phyloP scores from a whole-genome alignment of 2,797 vertebrate genomes.

The Lithobates sylvaticus region DNA sequence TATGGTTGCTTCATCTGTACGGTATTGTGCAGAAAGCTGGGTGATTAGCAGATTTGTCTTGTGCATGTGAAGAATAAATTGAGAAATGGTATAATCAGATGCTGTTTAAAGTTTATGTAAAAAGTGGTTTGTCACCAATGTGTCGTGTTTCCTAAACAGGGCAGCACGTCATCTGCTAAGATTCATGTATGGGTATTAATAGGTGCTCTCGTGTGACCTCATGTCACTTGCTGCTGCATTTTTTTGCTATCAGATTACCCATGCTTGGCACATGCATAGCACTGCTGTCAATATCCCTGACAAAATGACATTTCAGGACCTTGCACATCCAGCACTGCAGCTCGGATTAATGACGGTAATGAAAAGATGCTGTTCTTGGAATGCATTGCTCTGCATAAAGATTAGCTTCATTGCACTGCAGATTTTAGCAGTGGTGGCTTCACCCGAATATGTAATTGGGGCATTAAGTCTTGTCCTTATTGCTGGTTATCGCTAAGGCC shows the following conservation, averaged over 20 bases:
- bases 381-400: conserved; percentile 23
- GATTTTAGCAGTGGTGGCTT: background rate
- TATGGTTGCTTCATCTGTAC: too few relatives aligned
- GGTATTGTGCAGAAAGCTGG: too few relatives aligned
- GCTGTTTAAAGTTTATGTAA: background rate
- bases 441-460: background rate
- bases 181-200: conserved; percentile 52
- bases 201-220: conserved; percentile 53
- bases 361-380: conserved; percentile 3
- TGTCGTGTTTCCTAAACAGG: conserved; percentile 15
- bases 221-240: conserved; percentile 56
- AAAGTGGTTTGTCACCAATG: background rate
- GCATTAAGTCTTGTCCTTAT: background rate
- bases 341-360: conserved; percentile 23
- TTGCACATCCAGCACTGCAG: background rate
- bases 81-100: background rate
- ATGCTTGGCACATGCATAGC: conserved; percentile 53
- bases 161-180: conserved; percentile 27
- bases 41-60: too few relatives aligned
- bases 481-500: background rate
- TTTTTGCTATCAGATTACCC: conserved; percentile 54
- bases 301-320: conserved; percentile 32
- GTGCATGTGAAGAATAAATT: too few relatives aligned
- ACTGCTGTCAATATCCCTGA: conserved; percentile 48
- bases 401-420: conserved; percentile 17